phyloP scores from a whole-genome alignment of 2,888 invertebrate species.

The Petrolisthes manimaculis region DNA sequence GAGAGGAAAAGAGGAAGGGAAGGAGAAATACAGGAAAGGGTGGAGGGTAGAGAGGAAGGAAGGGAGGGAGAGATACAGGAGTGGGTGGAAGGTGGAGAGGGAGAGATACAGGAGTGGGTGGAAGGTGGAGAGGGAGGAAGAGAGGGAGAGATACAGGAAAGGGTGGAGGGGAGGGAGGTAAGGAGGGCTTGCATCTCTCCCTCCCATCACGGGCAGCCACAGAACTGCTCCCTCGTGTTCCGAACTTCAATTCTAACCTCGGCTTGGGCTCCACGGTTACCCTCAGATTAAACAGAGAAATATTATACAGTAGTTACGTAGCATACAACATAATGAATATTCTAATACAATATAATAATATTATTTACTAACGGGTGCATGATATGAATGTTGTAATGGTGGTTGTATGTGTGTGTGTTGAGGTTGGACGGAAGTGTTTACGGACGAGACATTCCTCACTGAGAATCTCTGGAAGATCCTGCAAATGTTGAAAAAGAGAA shows the following conservation, averaged over 20 bases:
- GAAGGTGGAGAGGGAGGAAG: neutral
- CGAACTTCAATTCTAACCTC: neutral
- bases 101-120: neutral
- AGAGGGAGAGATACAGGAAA: neutral
- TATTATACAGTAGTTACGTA: too few relatives aligned
- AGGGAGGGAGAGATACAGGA: conserved; percentile 4
- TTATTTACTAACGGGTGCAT: too few relatives aligned
- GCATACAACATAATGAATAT: too few relatives aligned
- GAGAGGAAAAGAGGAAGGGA: neutral
- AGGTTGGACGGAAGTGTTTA: neutral
- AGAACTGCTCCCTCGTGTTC: conserved; percentile 29
- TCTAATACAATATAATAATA: too few relatives aligned
- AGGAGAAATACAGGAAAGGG: neutral
- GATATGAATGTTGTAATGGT: too few relatives aligned
- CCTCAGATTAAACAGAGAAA: too few relatives aligned
- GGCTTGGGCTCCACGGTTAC: neutral
- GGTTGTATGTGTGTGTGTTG: too few relatives aligned
- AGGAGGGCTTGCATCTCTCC: conserved; percentile 10
- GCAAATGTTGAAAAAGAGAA: neutral
- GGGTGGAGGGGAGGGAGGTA: neutral
- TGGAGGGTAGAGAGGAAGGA: too few relatives aligned
- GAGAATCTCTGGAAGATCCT: conserved; percentile 6
- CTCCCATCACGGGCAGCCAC: conserved; percentile 36
- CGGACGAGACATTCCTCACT: conserved; percentile 19
- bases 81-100: conserved; percentile 7